Conservation (phyloP, 2,113 vertebrate species). For the Cavia aperea region DNA sequence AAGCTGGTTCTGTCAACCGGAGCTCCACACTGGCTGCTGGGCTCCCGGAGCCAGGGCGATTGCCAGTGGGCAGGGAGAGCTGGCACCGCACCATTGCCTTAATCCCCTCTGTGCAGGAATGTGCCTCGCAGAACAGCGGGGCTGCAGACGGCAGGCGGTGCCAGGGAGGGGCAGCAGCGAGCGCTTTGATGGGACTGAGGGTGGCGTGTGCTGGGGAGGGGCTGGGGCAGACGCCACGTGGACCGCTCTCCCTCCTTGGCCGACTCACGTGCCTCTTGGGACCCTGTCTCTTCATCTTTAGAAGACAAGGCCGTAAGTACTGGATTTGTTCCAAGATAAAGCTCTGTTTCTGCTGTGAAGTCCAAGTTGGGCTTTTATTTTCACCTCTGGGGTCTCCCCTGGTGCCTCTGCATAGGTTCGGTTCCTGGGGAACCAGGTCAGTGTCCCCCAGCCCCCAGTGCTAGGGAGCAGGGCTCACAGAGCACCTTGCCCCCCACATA, state of each 20-base stretch:
- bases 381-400: background rate
- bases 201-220: background rate
- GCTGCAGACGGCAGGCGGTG: background rate
- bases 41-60: background rate
- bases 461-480: no score
- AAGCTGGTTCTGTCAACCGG: conserved; percentile 40
- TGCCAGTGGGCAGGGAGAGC: conserved; percentile 53
- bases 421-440: background rate
- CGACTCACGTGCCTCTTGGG: background rate
- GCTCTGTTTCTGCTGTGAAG: background rate
- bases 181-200: background rate
- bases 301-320: background rate
- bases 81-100: conserved; percentile 29
- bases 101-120: conserved; percentile 53
- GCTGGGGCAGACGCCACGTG: background rate
- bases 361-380: background rate
- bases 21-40: background rate
- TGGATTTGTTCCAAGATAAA: conserved; percentile 1
- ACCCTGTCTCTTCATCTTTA: background rate
- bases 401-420: background rate
- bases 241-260: background rate
- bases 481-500: background rate
- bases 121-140: conserved; percentile 42
- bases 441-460: background rate
- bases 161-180: background rate